Evolutionary conservation across 2,113 vertebrate genomes (phyloP).

Genomic region (Mesocricetus auratus): DNA sequence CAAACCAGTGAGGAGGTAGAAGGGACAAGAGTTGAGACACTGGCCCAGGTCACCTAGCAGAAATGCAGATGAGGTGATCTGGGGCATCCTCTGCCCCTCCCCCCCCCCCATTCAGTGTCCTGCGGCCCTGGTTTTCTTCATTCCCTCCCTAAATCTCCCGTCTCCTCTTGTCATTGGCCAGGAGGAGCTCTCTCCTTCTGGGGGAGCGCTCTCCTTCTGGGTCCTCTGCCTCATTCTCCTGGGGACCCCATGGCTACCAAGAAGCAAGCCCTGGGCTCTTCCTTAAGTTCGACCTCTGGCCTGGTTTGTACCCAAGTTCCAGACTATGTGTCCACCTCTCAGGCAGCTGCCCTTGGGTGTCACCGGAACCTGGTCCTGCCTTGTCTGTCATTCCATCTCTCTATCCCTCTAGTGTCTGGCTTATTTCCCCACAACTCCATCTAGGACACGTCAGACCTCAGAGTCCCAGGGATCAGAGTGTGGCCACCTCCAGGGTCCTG

Average conservation of each 20-base stretch:
- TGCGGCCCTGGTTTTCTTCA: background rate
- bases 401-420: background rate
- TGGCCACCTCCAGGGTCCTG: background rate
- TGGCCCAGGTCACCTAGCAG: background rate
- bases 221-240: background rate
- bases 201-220: background rate
- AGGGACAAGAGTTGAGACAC: background rate
- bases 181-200: background rate
- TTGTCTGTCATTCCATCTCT: background rate
- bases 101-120: background rate
- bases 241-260: background rate
- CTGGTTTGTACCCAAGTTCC: background rate
- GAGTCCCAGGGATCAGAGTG: background rate
- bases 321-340: background rate
- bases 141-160: no score
- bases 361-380: background rate
- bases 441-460: background rate
- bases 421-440: background rate
- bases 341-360: background rate
- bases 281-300: background rate
- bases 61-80: background rate
- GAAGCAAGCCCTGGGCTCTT: background rate
- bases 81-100: background rate
- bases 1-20: background rate
- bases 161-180: background rate